These are phyloP conservation scores for Saccostrea cuccullata DNA, from an alignment of 1,140 invertebrate species.

Conservation along the genomic window DNA sequence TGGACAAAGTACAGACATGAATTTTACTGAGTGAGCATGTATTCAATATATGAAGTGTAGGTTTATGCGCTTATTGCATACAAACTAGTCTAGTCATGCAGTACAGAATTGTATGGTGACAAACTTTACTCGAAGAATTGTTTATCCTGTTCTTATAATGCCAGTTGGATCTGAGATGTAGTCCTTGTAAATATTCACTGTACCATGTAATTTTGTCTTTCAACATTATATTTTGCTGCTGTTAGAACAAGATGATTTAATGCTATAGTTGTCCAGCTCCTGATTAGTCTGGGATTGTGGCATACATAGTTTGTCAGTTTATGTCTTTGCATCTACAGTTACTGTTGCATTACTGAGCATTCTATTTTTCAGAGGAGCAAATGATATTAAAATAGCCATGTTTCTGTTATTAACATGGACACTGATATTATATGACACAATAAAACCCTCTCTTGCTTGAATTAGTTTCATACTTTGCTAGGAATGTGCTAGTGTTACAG, in stretches of 20 bases:
- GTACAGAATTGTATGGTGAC: slow-evolving; percentile 24
- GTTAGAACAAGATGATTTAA: slow-evolving; percentile 13
- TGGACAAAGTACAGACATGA: not conserved
- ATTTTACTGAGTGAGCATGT: not conserved
- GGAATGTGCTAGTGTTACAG: not conserved
- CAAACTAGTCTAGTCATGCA: not conserved
- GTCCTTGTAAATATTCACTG: slow-evolving; percentile 19
- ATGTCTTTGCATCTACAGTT: not conserved
- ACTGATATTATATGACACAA: slow-evolving; percentile 16
- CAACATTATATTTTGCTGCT: slow-evolving; percentile 17
- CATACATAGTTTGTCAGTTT: not conserved
- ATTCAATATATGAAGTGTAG: not conserved
- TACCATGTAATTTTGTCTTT: not conserved
- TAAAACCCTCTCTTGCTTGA: not conserved
- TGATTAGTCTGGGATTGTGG: not conserved
- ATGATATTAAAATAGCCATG: slow-evolving; percentile 16
- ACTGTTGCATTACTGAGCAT: not conserved
- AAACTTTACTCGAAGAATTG: not conserved
- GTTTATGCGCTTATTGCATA: not conserved
- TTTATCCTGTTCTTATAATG: not conserved
- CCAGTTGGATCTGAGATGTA: not conserved
- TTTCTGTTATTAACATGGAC: not conserved
- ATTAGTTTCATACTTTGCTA: not conserved
- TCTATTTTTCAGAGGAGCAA: not conserved
- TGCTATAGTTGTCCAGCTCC: not conserved